Evolutionary conservation across 2,888 invertebrate genomes (phyloP).

Genomic region (Heliconius cydno): DNA sequence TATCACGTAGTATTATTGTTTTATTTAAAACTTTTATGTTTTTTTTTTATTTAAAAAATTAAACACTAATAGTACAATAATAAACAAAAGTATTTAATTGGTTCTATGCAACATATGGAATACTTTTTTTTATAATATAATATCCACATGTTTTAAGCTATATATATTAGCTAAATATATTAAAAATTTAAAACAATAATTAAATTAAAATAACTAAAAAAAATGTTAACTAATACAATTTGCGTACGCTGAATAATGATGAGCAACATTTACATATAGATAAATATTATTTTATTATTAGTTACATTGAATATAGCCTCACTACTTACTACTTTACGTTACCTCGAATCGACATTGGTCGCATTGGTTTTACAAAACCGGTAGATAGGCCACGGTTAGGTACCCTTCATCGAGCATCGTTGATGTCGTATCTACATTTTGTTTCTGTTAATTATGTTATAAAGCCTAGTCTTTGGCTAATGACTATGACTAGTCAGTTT

Average conservation of each 20-base stretch:
- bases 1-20: conserved; percentile 27
- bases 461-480: background rate
- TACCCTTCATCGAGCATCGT: conserved; percentile 73
- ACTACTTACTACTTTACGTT: conserved; percentile 67
- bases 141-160: background rate
- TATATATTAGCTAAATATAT: background rate
- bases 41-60: background rate
- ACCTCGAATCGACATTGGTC: conserved; percentile 78
- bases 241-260: conserved; percentile 33
- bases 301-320: conserved; percentile 51
- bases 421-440: conserved; percentile 44
- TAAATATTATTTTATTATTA: conserved; percentile 40
- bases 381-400: conserved; percentile 73
- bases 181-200: background rate
- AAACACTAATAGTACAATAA: background rate
- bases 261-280: conserved; percentile 45
- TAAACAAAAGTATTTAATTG: background rate
- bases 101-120: background rate
- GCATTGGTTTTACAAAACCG: conserved; percentile 72
- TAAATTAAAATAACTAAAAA: background rate
- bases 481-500: background rate
- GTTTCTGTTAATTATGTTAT: conserved; percentile 10
- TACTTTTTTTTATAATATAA: background rate
- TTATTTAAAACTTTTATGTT: conserved; percentile 9
- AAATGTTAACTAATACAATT: conserved; percentile 4